Percentiles rank a stretch among this genome's conserved stretches.
Evolutionary conservation across 2,888 invertebrate genomes (phyloP).

Genomic region (Ichneumoninae sp.): DNA sequence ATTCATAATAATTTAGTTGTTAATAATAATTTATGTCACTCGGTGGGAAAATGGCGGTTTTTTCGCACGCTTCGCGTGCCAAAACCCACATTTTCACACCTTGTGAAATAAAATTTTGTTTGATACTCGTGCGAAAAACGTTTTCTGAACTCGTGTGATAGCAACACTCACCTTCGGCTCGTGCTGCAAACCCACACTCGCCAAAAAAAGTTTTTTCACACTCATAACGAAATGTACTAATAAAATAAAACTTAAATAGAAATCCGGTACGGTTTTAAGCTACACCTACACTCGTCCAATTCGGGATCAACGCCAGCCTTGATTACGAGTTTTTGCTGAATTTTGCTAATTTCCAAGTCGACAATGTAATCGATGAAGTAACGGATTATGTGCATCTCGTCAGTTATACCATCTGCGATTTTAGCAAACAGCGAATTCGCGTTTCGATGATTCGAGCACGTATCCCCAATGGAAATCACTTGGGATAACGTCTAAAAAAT

Average conservation of each 20-base stretch:
- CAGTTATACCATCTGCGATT: conserved; percentile 82
- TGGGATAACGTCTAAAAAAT: conserved; percentile 75
- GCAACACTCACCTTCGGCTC: too few species aligned
- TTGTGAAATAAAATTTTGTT: too few species aligned
- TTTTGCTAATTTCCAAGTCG: conserved; percentile 88
- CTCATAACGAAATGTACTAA: too few species aligned
- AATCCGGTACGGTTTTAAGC: not conserved
- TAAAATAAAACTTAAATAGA: not conserved
- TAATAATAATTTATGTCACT: not conserved
- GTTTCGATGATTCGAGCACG: conserved; percentile 71
- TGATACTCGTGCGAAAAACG: too few species aligned
- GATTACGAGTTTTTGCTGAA: conserved; percentile 89
- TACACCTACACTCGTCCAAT: conserved; percentile 89
- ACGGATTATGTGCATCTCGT: conserved; percentile 87
- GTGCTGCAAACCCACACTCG: too few species aligned
- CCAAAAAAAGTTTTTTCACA: too few species aligned
- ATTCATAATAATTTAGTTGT: not conserved
- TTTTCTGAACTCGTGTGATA: too few species aligned
- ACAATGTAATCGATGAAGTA: conserved; percentile 90
- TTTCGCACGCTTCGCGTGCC: too few species aligned
- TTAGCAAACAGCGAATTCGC: conserved; percentile 72
- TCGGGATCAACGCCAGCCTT: conserved; percentile 90
- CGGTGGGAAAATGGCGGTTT: too few species aligned
- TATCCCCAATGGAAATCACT: conserved; percentile 77
- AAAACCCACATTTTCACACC: too few species aligned